These are phyloP conservation scores for Hanleya hanleyi DNA, from an alignment of 2,888 invertebrate species.

Conservation along the genomic window DNA sequence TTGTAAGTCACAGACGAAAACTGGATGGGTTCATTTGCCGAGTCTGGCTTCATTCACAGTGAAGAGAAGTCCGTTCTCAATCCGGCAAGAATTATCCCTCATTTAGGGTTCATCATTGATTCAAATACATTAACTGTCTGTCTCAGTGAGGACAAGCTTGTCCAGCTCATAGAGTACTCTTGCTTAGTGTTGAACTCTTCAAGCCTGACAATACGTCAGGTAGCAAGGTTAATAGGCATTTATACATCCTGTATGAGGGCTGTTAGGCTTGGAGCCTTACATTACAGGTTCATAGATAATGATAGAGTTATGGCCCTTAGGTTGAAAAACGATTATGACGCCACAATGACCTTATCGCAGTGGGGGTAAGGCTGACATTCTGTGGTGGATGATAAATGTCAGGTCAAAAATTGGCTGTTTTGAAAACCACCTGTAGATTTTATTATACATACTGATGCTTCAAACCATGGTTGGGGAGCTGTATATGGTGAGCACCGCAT, in stretches of 20 bases:
- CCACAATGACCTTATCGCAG: background rate
- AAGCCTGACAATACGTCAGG: too few species aligned
- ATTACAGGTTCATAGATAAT: background rate
- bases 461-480: background rate
- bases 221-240: background rate
- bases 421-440: background rate
- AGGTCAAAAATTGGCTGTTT: background rate
- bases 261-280: background rate
- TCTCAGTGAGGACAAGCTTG: background rate
- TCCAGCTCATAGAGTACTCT: too few species aligned
- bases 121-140: background rate
- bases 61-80: background rate
- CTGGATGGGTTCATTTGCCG: too few species aligned
- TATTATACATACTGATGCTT: background rate
- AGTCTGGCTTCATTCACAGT: background rate
- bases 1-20: background rate
- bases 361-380: background rate
- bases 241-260: background rate
- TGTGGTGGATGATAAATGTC: background rate
- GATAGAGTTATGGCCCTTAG: too few species aligned
- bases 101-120: background rate
- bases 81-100: background rate
- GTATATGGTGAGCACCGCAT: background rate
- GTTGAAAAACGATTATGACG: background rate
- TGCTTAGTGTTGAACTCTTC: too few species aligned